These are phyloP conservation scores for Gymnocypris eckloni DNA, from an alignment of 2,797 vertebrate genomes.

Conservation along the genomic window DNA sequence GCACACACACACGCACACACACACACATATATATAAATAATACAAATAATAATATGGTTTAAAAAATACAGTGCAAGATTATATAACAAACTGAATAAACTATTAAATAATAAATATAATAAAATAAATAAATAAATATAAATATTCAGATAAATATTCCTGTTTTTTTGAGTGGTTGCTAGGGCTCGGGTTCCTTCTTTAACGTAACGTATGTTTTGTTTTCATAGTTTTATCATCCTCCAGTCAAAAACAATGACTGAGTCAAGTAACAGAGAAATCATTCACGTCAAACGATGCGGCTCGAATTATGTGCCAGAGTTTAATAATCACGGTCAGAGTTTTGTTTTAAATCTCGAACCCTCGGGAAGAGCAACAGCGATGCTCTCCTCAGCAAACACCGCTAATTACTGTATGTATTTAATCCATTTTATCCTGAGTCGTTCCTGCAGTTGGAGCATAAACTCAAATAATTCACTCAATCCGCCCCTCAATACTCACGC, in stretches of 20 bases:
- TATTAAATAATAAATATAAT: not conserved
- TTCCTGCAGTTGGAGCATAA: conserved; percentile 37
- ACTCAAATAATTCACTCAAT: conserved; percentile 37
- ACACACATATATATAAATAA: too few species aligned
- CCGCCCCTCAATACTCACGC: conserved; percentile 27
- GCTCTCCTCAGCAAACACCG: conserved; percentile 3
- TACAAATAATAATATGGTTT: too few species aligned
- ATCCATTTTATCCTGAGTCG: conserved; percentile 32
- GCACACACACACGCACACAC: too few species aligned
- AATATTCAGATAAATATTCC: not conserved
- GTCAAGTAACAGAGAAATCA: not conserved
- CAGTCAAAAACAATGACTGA: not conserved
- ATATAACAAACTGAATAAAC: not conserved
- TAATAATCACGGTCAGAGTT: not conserved
- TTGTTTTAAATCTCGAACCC: conserved; percentile 16
- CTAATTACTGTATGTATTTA: conserved; percentile 40
- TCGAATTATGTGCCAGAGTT: not conserved
- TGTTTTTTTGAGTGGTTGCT: not conserved
- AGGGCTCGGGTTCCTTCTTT: not conserved
- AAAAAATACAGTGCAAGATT: not conserved
- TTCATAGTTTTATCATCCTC: not conserved
- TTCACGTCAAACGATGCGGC: not conserved
- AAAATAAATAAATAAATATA: not conserved
- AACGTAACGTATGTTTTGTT: not conserved
- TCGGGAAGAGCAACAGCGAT: not conserved